These are phyloP conservation scores for Syrista parreyssii DNA, from an alignment of 2,888 invertebrate species.

Conservation along the genomic window DNA sequence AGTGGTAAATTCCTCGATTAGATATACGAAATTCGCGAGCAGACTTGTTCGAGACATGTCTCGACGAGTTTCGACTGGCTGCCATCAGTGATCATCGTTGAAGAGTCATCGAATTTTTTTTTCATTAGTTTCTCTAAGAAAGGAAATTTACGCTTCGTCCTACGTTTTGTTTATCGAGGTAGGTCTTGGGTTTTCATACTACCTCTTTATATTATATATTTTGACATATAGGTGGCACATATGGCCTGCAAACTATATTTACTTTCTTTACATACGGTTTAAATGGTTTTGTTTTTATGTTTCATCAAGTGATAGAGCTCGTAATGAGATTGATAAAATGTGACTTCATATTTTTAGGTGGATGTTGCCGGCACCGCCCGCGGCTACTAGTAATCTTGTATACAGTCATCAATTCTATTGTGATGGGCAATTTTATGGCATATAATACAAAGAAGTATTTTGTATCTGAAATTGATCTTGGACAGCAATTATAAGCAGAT, in stretches of 20 bases:
- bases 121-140: not conserved
- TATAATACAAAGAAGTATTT: not conserved
- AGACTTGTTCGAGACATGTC: constrained; percentile 41
- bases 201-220: not conserved
- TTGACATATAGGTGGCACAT: not conserved
- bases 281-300: not conserved
- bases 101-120: not conserved
- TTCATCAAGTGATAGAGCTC: not conserved
- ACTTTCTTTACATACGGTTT: not conserved
- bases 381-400: not conserved
- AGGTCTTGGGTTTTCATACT: not conserved
- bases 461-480: not conserved
- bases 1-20: not conserved
- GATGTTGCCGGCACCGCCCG: not conserved
- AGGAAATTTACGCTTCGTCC: not conserved
- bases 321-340: not conserved
- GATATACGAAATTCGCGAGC: constrained; percentile 3
- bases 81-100: constrained; percentile 29
- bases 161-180: not conserved
- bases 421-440: not conserved
- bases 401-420: not conserved
- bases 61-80: constrained; percentile 39
- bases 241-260: not conserved
- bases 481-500: not conserved
- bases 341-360: not conserved